Conservation (phyloP, 30 jellyfish, hydroid and myxozoan species). For the Sanderia malayensis region DNA sequence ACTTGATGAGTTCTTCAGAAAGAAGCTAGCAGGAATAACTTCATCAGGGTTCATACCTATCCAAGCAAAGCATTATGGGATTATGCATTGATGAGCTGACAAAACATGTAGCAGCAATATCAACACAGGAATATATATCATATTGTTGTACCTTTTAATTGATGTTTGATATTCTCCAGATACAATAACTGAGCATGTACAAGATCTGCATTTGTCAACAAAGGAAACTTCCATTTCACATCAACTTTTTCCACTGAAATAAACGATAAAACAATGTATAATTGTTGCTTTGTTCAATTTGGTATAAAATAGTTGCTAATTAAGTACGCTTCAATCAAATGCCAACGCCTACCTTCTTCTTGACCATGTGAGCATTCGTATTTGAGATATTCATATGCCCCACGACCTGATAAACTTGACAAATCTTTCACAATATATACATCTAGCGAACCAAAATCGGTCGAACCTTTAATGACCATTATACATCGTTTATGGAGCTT, state of each 20-base stretch:
- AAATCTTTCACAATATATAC: background rate
- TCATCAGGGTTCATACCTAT: background rate
- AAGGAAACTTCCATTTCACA: slow-evolving; percentile 28
- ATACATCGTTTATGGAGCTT: background rate
- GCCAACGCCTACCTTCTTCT: background rate
- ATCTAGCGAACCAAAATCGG: background rate
- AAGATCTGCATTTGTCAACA: slow-evolving; percentile 23
- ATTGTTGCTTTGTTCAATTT: too few relatives aligned
- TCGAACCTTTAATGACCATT: background rate
- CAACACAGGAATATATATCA: too few relatives aligned
- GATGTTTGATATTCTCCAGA: background rate
- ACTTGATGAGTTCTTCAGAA: background rate
- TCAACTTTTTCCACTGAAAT: too few relatives aligned
- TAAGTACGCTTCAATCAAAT: too few relatives aligned
- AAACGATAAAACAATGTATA: too few relatives aligned
- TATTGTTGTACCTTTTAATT: slow-evolving; percentile 17
- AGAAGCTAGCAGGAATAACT: background rate
- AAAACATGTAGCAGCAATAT: too few relatives aligned
- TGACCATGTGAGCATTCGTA: background rate
- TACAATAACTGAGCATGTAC: background rate
- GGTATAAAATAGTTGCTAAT: too few relatives aligned
- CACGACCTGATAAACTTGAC: background rate
- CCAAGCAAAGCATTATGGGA: too few relatives aligned
- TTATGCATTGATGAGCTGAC: too few relatives aligned
- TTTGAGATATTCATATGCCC: background rate